Percentiles rank a stretch among this genome's conserved stretches.
These are phyloP conservation scores for Drosophila kohkoa DNA, from an alignment of 1,140 invertebrate species.

Conservation along the genomic window DNA sequence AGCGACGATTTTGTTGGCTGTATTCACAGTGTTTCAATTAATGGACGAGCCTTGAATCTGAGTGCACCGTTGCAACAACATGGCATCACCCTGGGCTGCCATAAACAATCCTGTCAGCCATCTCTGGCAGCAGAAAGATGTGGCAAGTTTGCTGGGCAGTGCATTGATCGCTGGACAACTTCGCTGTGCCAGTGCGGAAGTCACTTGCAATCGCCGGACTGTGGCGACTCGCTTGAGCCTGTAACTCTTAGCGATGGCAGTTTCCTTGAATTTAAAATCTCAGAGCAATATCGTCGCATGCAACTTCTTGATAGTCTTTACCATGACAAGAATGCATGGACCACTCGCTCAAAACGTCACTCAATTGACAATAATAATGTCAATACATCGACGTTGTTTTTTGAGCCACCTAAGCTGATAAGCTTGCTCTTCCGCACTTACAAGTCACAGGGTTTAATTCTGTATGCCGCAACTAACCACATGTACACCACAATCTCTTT, in stretches of 20 bases:
- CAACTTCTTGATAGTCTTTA: constrained; percentile 92
- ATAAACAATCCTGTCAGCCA: constrained; percentile 87
- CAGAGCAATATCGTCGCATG: constrained; percentile 93
- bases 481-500: constrained; percentile 94
- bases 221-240: constrained; percentile 91
- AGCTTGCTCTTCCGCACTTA: constrained; percentile 93
- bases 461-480: constrained; percentile 94
- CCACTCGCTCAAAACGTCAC: constrained; percentile 41
- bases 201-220: constrained; percentile 91
- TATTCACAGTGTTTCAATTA: constrained; percentile 94
- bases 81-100: constrained; percentile 91
- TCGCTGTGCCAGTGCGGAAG: constrained; percentile 90
- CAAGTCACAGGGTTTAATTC: constrained; percentile 90
- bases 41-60: constrained; percentile 92
- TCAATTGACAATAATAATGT: constrained; percentile 59
- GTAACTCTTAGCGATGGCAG: constrained; percentile 91
- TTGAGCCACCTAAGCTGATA: constrained; percentile 88
- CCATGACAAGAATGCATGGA: constrained; percentile 89
- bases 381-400: constrained; percentile 48
- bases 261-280: constrained; percentile 92
- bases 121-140: constrained; percentile 86
- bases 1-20: constrained; percentile 97
- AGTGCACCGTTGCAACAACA: constrained; percentile 90
- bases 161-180: constrained; percentile 93
- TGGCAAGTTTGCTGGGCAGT: constrained; percentile 87